phyloP scores from a whole-genome alignment of 2,888 invertebrate species.

The Lydus trimaculatus region DNA sequence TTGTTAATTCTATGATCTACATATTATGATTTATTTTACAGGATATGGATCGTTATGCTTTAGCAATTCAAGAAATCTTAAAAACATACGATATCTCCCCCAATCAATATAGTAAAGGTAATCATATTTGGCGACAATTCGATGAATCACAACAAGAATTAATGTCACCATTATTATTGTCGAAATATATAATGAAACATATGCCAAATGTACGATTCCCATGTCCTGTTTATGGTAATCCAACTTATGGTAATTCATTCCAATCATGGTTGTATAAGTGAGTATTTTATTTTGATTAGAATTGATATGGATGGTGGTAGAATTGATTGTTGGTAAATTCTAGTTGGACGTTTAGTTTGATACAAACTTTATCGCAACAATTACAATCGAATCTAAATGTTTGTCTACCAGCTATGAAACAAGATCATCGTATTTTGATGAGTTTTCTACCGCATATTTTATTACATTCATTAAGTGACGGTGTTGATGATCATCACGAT shows the following conservation, averaged over 20 bases:
- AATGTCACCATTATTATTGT: slow-evolving; percentile 77
- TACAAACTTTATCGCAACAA: slow-evolving; percentile 68
- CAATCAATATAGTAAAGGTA: slow-evolving; percentile 62
- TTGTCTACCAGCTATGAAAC: slow-evolving; percentile 77
- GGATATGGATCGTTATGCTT: slow-evolving; percentile 80
- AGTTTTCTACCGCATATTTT: slow-evolving; percentile 80
- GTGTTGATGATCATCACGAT: slow-evolving; percentile 56
- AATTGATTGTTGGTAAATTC: slow-evolving; percentile 24
- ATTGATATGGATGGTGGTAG: too few relatives aligned
- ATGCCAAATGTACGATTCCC: slow-evolving; percentile 49
- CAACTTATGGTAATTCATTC: slow-evolving; percentile 71
- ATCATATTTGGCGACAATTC: slow-evolving; percentile 75
- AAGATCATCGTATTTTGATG: slow-evolving; percentile 74
- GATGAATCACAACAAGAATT: slow-evolving; percentile 77
- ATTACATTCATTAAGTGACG: slow-evolving; percentile 69
- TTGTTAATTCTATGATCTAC: neutral
- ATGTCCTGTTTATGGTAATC: slow-evolving; percentile 68
- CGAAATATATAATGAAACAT: slow-evolving; percentile 64
- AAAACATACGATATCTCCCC: slow-evolving; percentile 76
- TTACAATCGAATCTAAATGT: slow-evolving; percentile 70
- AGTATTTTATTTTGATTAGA: slow-evolving; percentile 42
- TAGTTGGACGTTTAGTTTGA: slow-evolving; percentile 77
- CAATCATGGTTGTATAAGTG: slow-evolving; percentile 78
- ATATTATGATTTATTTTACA: slow-evolving; percentile 45
- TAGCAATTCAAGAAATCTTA: slow-evolving; percentile 82